Evolutionary conservation across 2,113 vertebrate genomes (phyloP).

Genomic region (Chiloscyllium plagiosum): DNA sequence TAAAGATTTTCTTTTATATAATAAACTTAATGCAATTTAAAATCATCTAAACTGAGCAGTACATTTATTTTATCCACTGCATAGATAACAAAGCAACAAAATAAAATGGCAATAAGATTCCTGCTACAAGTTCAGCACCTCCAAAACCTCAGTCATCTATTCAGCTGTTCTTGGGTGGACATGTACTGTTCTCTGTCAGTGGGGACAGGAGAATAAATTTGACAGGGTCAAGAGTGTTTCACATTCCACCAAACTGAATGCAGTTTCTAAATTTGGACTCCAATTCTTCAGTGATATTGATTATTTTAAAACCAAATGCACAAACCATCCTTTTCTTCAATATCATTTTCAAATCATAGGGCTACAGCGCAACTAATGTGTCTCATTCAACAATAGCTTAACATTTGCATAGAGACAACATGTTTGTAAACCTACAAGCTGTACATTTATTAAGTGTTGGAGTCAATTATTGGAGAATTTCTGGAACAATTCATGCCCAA

Average conservation of each 20-base stretch:
- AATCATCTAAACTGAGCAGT: background rate
- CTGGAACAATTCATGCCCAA: background rate
- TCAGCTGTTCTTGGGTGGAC: background rate
- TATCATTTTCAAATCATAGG: background rate
- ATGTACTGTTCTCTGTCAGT: background rate
- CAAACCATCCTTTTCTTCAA: background rate
- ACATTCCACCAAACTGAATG: constrained; percentile 2
- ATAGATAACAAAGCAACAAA: background rate
- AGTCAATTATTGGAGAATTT: background rate
- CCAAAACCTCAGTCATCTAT: background rate
- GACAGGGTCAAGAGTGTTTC: background rate
- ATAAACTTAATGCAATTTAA: background rate
- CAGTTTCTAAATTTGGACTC: background rate
- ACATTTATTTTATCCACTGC: background rate
- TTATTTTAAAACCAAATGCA: background rate
- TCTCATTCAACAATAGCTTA: background rate
- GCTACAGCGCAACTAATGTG: background rate
- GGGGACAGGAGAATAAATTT: background rate
- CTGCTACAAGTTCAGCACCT: background rate
- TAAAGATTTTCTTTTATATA: background rate
- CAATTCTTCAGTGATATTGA: background rate
- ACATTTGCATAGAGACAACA: background rate
- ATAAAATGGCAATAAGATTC: background rate
- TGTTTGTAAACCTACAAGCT: background rate
- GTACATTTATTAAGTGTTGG: background rate